These are phyloP conservation scores for Odontomachus brunneus DNA, from an alignment of 1,140 invertebrate genomes.

Conservation along the genomic window DNA sequence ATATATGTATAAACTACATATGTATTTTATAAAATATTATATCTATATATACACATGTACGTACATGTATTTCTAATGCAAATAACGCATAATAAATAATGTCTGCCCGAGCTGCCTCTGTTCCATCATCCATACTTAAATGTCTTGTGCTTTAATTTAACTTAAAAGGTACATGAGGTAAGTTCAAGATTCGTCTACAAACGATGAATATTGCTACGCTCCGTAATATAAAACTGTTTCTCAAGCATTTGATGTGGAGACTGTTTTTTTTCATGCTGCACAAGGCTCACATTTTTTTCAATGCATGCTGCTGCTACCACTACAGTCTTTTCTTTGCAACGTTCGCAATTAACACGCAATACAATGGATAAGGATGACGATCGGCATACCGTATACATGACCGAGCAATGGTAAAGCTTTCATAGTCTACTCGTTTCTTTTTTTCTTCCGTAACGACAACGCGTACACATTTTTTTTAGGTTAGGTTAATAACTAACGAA, in stretches of 20 bases:
- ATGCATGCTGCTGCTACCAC: background rate
- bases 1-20: slow-evolving; percentile 71
- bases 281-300: slow-evolving; percentile 10
- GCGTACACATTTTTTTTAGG: slow-evolving; percentile 37
- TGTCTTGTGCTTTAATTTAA: slow-evolving; percentile 74
- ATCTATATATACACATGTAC: slow-evolving; percentile 78
- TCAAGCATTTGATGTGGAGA: slow-evolving; percentile 16
- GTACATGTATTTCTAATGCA: slow-evolving; percentile 77
- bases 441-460: slow-evolving; percentile 26
- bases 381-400: slow-evolving; percentile 28
- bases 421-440: slow-evolving; percentile 10
- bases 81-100: slow-evolving; percentile 77
- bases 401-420: slow-evolving; percentile 5
- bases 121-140: slow-evolving; percentile 73
- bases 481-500: slow-evolving; percentile 19
- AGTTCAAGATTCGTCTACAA: slow-evolving; percentile 52
- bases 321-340: slow-evolving; percentile 20
- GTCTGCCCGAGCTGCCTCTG: slow-evolving; percentile 81
- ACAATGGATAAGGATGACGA: slow-evolving; percentile 22
- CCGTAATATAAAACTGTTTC: slow-evolving; percentile 15
- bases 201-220: slow-evolving; percentile 41
- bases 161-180: slow-evolving; percentile 59
- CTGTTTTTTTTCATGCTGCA: slow-evolving; percentile 13
- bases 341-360: slow-evolving; percentile 26
- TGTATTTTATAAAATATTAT: slow-evolving; percentile 76